Base-by-base conservation (phyloP, 2,113 vertebrate genomes). In the Chelonoidis abingdonii region DNA sequence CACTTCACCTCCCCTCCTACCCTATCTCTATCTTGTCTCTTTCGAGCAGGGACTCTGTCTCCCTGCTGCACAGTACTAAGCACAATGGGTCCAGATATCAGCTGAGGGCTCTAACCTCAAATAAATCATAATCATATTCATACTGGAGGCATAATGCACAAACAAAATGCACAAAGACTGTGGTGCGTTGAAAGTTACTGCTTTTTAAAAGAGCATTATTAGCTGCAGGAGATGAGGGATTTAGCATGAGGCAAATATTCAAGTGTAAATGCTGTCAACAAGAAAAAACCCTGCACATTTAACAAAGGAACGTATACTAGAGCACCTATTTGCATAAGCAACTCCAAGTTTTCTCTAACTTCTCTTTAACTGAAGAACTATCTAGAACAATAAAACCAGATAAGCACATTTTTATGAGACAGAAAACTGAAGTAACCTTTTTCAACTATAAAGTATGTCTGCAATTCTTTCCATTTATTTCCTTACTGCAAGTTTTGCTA, bases 391-490 rank as follows among this genome's bases (percentile, higher is more conserved):
- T 27, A 47, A 47, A 78, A 38, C 35, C 89, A 5, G 5, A 47
- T 13, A 49, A 0, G 3, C 4, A 59, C 50, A n/a, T 10, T 1
- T 24, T 24, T 56, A 56, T 2, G 24, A 83, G n/a, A 81, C 87
- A 12, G 4, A 47, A n/a, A 0, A 17, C 1, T 41, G 22, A 83
- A 80, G 49, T 35, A 2, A 35, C 14, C 62, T 5, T 78, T 44
- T 31, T 7, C 3, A 1, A 21, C 31, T 35, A 49, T 19, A 62
- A 2, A 6, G 29, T 0, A 10, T 65, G 38, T 16, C 19, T 41
- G 35, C 52, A 4, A 52, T 49, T 12, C 85, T 25, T n/a, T 1
- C 27, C 24, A 10, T 62, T 69, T 10, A 1, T 80, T 72, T 17
- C n/a, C 49, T 31, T 25, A 10, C 2, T 10, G 52, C 6, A 62